phyloP scores from a whole-genome alignment of 1,140 invertebrate species.

The Zaprionus nigranus region DNA sequence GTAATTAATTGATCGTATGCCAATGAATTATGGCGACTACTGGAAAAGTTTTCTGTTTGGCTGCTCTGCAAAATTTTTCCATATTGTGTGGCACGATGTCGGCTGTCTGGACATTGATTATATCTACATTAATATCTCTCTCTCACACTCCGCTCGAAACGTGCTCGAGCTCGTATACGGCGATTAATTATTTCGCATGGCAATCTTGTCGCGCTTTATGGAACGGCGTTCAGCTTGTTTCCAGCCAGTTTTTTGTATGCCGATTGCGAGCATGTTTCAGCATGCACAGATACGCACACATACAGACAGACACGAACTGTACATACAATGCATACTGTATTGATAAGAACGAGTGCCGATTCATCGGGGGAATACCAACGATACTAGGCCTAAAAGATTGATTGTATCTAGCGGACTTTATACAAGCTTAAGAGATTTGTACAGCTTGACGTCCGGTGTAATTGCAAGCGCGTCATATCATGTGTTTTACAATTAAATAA shows the following conservation, averaged over 20 bases:
- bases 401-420: conserved; percentile 10
- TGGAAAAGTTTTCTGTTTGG: conserved; percentile 8
- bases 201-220: conserved; percentile 19
- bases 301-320: background rate
- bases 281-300: background rate
- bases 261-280: conserved; percentile 15
- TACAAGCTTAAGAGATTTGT: conserved; percentile 26
- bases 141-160: conserved; percentile 12
- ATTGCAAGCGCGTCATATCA: background rate
- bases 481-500: no score
- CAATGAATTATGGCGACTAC: background rate
- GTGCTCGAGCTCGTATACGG: conserved; percentile 16
- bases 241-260: conserved; percentile 7
- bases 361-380: conserved; percentile 49
- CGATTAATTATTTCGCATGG: conserved; percentile 23
- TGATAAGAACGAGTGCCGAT: conserved; percentile 37
- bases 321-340: background rate
- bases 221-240: conserved; percentile 3
- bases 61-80: conserved; percentile 39
- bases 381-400: conserved; percentile 21
- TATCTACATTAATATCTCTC: conserved; percentile 50
- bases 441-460: conserved; percentile 38
- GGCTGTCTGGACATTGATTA: conserved; percentile 55
- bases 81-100: conserved; percentile 50
- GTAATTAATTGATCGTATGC: background rate